Base-by-base conservation (phyloP, 1,140 invertebrate genomes). In the Megalopta genalis region DNA sequence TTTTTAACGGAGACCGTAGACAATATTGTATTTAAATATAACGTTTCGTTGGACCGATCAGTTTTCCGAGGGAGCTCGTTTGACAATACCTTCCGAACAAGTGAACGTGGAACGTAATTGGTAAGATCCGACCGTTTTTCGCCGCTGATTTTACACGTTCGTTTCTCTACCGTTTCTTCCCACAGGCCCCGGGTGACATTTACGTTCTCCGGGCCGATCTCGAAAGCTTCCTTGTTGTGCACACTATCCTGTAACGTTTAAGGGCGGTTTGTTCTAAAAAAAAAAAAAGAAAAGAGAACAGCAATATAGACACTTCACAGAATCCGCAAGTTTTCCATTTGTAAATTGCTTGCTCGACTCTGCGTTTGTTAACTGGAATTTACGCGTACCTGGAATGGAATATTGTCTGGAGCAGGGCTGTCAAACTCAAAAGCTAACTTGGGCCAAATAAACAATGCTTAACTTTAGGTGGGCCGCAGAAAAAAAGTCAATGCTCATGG, bases 1-100 rank as follows among this genome's bases (percentile, higher is more conserved):
- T 77, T 77, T 16, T 71, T 71, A 77, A 7, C 23, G 25, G 42
- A 42, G 46, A 64, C 14, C 72, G 27, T 72, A 64, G 68, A 77
- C 67, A 64, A 77, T 63, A 70, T 49, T 23, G 14, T 77, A 39
- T 63, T 60, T n/a, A n/a, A n/a, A 42, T 70, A 60, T n/a, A 1
- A 9, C 21, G n/a, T 70, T 71, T 32, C 18, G n/a, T 71, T 71
- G 10, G 25, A n/a, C 10, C 62, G n/a, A 64, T 71, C 71, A 5
- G 0, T n/a, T 70, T 77, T 9, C 14, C 54, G 54, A n/a, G 4
- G n/a, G 18, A 54, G 7, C 21, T 54, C 16, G 6, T 54, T 54
- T n/a, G 21, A 54, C 6, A 7, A 52, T 52, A 52, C 16, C 1
- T 52, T 52, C 16, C 5, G 49, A 52, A 18, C 42, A 42, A 9